Evolutionary conservation across 2,797 vertebrate genomes (phyloP), one percentile per base, ranked within the genome.

Genomic region (Bucorvus abyssinicus): DNA sequence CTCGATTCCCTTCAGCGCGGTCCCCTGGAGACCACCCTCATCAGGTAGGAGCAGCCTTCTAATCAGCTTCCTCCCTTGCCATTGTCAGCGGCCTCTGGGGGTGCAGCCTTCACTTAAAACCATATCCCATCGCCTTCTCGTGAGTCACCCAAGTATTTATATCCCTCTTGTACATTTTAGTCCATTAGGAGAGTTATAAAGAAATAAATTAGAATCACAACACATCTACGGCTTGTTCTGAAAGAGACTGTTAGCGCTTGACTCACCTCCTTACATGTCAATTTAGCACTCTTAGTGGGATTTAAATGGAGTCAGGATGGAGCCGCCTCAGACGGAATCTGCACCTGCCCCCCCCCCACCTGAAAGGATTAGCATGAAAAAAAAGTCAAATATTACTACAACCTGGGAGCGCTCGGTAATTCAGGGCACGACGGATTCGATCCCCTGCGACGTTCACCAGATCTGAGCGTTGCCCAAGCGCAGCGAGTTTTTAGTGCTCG

Each of bases 171-270:
- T 47, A 52, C 60, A 1, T 69, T 87, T 95, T 74, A 94, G 92
- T 91, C 91, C 93, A 93, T 97, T 94, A 95, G 84, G 67, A 84
- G 84, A 82, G 75, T 50, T 52, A 80, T n/a, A 84, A 89, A 93
- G 87, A 90, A 96, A 93, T 86, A 94, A 95, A 96, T 93, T n/a
- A 83, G 91, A 93, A 94, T 92, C 90, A 80, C 92, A 95, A 93
- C 88, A 85, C 84, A 96, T 91, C 95, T 80, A 68, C 90, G 65
- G 94, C 78, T 92, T 70, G 67, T 56, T 96, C 90, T 82, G 75
- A 87, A 89, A 95, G 80, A 84, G 89, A 76, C 61, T 77, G 34
- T 75, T 84, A 90, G 91, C 96, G 56, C 94, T 90, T 40, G 88
- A 95, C 84, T 96, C 90, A 82, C 94, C 93, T 94, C n/a, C 94